phyloP scores from a whole-genome alignment of 35 echinoderm and acorn worm species.

The Acanthaster planci region DNA sequence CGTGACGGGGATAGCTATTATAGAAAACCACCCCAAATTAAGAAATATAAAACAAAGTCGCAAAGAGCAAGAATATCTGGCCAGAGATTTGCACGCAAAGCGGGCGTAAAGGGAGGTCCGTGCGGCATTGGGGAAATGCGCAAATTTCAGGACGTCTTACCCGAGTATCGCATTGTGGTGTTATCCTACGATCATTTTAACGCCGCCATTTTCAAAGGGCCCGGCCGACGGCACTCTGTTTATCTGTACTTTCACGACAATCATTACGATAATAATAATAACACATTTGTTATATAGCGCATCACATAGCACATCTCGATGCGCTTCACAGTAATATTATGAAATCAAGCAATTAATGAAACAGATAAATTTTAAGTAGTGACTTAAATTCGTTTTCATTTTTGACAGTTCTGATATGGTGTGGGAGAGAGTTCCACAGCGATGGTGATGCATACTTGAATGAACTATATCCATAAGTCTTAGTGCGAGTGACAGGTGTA shows the following conservation, averaged over 20 bases:
- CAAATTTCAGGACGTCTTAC: constrained; percentile 42
- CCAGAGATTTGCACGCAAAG: constrained; percentile 55
- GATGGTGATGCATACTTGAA: too few species aligned
- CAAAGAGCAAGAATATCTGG: constrained; percentile 43
- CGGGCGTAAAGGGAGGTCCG: constrained; percentile 47
- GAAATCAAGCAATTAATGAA: too few species aligned
- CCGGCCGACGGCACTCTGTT: constrained; percentile 25
- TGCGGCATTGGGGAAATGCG: constrained; percentile 54
- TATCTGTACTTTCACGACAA: constrained; percentile 59
- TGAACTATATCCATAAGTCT: too few species aligned
- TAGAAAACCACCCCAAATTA: constrained; percentile 24
- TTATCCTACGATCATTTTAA: constrained; percentile 43
- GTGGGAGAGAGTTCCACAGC: too few species aligned
- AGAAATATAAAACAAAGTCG: neutral
- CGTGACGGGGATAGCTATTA: constrained; percentile 50
- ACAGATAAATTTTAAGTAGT: too few species aligned
- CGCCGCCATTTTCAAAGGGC: constrained; percentile 53
- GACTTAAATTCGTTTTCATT: too few species aligned
- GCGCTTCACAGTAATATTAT: too few species aligned
- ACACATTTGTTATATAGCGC: too few species aligned
- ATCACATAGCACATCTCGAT: too few species aligned
- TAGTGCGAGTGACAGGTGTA: too few species aligned
- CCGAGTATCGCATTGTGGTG: constrained; percentile 48
- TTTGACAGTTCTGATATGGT: too few species aligned
- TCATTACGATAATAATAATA: too few species aligned